Evolutionary conservation across 2,113 vertebrate genomes (phyloP), one percentile per base, ranked within the genome.

Genomic region (Camelus bactrianus): DNA sequence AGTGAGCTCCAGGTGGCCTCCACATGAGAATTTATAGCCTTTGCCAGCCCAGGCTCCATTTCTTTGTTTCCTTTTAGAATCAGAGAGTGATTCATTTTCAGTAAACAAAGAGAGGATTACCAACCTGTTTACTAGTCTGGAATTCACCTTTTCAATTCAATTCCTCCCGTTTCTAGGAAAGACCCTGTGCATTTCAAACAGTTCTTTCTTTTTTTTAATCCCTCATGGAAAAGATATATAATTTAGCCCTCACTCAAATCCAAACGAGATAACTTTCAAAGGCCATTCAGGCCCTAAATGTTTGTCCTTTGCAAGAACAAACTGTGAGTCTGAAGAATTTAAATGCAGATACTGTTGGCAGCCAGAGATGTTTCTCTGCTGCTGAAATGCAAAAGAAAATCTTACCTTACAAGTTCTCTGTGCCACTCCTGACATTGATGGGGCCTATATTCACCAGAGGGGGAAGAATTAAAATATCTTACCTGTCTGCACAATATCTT

Each of bases 71-170:
- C 83, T 87, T 98, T 92, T 91, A 98, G 89, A 95, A 82, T 90
- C 0, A 48, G 93, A 67, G 60, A 82, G 80, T 95, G 88, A 95
- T 97, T 97, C 89, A 94, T 98, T 98, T 94, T 95, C 91, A 24
- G 77, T 92, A 97, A 98, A 98, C 95, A 98, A 97, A 97, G 96
- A 73, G 52, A 38, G 95, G 95, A 97, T 98, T 98, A 97, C 70
- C 62, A 13, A 42, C 12, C 17, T 90, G 50, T 96, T 98, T 97
- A 75, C 89, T 56, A 97, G 96, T 60, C 88, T 97, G 91, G 85
- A 96, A 94, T 97, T 93, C 13, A 95, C 83, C 75, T 92, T 95
- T 86, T 97, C 52, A 82, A 97, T 65, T 8, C 4, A 6, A 0
- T 96, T 95, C 79, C 80, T 96, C 52, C 52, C 38, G 20, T 94